Percentiles rank a stretch among this genome's conserved stretches.
phyloP scores from a whole-genome alignment of 2,888 invertebrate genomes.

The Cephus runcator region DNA sequence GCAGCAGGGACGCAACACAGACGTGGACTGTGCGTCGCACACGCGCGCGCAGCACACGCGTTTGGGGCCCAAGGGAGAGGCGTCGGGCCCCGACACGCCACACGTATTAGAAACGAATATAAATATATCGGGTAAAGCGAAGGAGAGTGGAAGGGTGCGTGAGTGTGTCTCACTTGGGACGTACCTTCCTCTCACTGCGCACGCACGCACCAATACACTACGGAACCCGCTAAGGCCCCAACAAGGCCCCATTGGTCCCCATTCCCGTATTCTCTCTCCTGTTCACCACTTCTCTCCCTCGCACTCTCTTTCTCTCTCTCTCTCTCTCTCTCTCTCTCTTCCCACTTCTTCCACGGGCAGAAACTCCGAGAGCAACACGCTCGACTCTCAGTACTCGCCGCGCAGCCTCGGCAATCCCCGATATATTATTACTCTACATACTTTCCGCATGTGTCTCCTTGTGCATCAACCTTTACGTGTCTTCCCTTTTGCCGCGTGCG shows the following conservation, averaged over 20 bases:
- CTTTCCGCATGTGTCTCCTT: constrained; percentile 6
- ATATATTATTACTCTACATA: neutral
- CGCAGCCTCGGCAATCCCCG: constrained; percentile 50
- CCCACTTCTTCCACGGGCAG: constrained; percentile 28
- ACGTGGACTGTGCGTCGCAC: neutral
- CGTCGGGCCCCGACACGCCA: constrained; percentile 43
- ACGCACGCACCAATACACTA: neutral
- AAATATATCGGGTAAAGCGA: constrained; percentile 51
- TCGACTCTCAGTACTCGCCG: constrained; percentile 55
- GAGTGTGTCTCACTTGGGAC: neutral
- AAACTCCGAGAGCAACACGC: constrained; percentile 28
- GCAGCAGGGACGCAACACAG: constrained; percentile 5
- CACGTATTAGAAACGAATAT: constrained; percentile 59
- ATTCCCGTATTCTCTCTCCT: neutral
- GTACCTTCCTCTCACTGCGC: neutral
- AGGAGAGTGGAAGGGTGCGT: constrained; percentile 19
- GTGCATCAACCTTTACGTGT: constrained; percentile 18
- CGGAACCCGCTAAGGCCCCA: neutral
- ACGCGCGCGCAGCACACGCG: constrained; percentile 15
- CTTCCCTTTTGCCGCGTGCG: neutral
- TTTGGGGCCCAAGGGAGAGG: constrained; percentile 27
- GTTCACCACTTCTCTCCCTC: constrained; percentile 12
- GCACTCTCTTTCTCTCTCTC: constrained; percentile 21
- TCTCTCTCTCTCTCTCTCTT: constrained; percentile 19
- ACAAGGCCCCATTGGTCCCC: neutral